Evolutionary conservation across 2,888 invertebrate species (phyloP), one percentile per base, ranked within the genome.

Genomic region (Volucella zonaria): DNA sequence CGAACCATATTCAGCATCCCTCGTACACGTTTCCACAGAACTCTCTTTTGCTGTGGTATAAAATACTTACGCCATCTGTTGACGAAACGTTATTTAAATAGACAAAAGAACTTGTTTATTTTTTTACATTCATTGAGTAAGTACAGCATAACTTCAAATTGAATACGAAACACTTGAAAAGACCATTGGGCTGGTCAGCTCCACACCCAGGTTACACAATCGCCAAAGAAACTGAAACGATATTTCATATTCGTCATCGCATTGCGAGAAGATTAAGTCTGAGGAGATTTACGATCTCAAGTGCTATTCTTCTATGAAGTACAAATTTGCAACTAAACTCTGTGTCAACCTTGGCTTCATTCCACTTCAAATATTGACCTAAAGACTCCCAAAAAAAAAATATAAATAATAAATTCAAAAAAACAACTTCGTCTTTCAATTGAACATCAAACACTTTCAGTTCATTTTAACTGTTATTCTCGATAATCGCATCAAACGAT

Each of bases 401-500:
- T 0, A 4, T 4, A 23, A 23, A 31, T 12, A n/a, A n/a, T 4
- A 66, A 18, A 23, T 23, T 23, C 18, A 23, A 2, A 31, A 12
- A n/a, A 12, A 47, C 52, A 51, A 31, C 61, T 14, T 40, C 15
- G 45, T 8, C 14, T 38, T 58, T 64, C 12, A 61, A 67, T 68
- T 77, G 54, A 56, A 68, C 62, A 61, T 61, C 68, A 76, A 76
- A 68, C 43, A 76, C 42, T 52, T 43, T 51, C 61, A 45, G 47
- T 66, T 43, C 54, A 77, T 70, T 77, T 42, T 43, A 77, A 68
- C 61, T 62, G 54, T 70, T 49, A 78, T 78, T 71, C 78, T 78
- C 58, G 51, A 78, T 78, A 78, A 71, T 64, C 78, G 58, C 64
- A 66, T 62, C 45, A 71, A 64, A 14, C 51, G 71, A 3, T 51